Evolutionary conservation across 1,140 invertebrate species (phyloP).

Genomic region (Dreissena polymorpha): DNA sequence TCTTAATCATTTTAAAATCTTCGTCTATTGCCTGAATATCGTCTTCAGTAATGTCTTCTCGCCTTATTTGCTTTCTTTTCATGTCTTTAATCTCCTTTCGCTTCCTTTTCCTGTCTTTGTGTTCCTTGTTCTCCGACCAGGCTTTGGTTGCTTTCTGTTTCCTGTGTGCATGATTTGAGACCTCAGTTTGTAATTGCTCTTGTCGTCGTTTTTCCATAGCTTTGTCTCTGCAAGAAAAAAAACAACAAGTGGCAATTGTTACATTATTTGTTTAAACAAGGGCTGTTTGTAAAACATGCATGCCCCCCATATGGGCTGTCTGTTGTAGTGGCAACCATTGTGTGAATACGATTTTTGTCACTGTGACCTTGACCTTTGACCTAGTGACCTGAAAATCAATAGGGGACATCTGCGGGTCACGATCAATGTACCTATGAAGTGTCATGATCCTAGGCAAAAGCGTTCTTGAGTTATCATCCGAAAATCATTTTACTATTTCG

Average conservation of each 20-base stretch:
- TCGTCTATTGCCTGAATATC: conserved; percentile 91
- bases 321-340: no score
- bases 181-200: conserved; percentile 83
- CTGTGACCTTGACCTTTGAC: no score
- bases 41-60: conserved; percentile 79
- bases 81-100: conserved; percentile 81
- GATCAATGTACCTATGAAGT: no score
- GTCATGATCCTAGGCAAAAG: no score
- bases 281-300: no score
- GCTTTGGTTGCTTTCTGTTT: conserved; percentile 75
- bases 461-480: no score
- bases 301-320: no score
- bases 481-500: no score
- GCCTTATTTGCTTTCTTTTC: conserved; percentile 79
- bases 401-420: no score
- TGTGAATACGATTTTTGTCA: no score
- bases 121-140: conserved; percentile 91
- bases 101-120: conserved; percentile 85
- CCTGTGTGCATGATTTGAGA: conserved; percentile 63
- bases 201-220: conserved; percentile 87
- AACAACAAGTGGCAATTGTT: not conserved
- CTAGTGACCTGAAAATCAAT: no score
- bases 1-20: conserved; percentile 92
- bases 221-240: conserved; percentile 83
- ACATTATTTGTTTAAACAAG: not conserved